A percentile compares a stretch with the other conserved stretches of the same genome.
These are phyloP conservation scores for Urocynchramus pylzowi DNA, from an alignment of 2,113 vertebrate genomes.

Conservation along the genomic window DNA sequence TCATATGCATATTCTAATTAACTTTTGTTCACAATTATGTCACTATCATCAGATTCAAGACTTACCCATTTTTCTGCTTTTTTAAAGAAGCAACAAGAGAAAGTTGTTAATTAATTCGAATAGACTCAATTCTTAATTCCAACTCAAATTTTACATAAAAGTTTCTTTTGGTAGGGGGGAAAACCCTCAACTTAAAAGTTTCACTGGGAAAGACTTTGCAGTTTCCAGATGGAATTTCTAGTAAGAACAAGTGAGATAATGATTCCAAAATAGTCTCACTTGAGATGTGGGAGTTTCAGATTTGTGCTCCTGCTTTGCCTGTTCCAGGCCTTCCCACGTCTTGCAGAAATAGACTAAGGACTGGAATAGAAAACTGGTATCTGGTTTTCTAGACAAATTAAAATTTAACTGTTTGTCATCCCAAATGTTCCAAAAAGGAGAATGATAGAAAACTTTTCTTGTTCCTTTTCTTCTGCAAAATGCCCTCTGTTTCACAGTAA, in stretches of 20 bases:
- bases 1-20: background rate
- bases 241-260: background rate
- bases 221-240: conserved; percentile 31
- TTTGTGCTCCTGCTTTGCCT: conserved; percentile 27
- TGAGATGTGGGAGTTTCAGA: conserved; percentile 21
- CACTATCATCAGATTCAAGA: background rate
- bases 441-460: background rate
- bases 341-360: conserved; percentile 31
- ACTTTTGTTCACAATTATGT: background rate
- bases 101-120: background rate
- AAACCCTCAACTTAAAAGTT: background rate
- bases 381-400: background rate
- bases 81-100: background rate
- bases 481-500: background rate
- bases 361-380: background rate
- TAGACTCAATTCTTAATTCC: background rate
- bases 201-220: background rate
- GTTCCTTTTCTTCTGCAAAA: background rate
- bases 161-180: background rate
- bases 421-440: background rate
- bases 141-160: background rate
- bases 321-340: conserved; percentile 30
- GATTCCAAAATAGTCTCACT: background rate
- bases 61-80: background rate
- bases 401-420: conserved; percentile 5